Conservation (phyloP, 2,888 invertebrate genomes). For the Lasioglossum marginatum region DNA sequence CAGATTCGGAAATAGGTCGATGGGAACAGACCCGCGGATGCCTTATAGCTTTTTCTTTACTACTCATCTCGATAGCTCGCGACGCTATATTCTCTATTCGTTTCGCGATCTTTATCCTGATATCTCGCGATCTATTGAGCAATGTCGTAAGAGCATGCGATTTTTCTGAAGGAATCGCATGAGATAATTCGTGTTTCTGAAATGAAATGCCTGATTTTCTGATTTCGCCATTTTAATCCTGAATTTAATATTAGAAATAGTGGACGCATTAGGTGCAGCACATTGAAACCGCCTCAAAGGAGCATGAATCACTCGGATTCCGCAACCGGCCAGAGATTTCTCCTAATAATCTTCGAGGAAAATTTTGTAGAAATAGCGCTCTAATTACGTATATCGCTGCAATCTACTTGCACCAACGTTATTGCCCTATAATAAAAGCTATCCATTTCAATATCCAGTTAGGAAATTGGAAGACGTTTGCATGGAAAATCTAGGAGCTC, state of each 20-base stretch:
- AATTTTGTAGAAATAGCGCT: slow-evolving; percentile 34
- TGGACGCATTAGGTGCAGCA: not conserved
- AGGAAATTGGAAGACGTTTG: not conserved
- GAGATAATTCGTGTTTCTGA: not conserved
- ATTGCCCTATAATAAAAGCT: not conserved
- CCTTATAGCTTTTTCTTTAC: not conserved
- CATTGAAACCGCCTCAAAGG: slow-evolving; percentile 37
- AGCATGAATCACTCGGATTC: slow-evolving; percentile 44
- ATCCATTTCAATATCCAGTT: not conserved
- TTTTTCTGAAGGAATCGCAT: not conserved
- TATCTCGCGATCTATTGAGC: slow-evolving; percentile 11
- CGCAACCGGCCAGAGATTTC: slow-evolving; percentile 43
- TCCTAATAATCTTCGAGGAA: slow-evolving; percentile 47
- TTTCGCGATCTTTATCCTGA: slow-evolving; percentile 22
- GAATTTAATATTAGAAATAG: not conserved
- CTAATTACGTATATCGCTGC: slow-evolving; percentile 17
- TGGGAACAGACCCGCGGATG: slow-evolving; percentile 9
- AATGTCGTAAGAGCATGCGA: not conserved
- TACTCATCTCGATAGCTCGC: slow-evolving; percentile 26
- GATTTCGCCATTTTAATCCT: not conserved
- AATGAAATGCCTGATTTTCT: not conserved
- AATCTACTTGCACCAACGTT: slow-evolving; percentile 10
- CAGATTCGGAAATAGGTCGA: not conserved
- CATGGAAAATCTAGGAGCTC: not conserved
- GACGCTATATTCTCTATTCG: not conserved